Percentiles rank a stretch among this genome's conserved stretches.
Evolutionary conservation across 2,888 invertebrate species (phyloP).

Genomic region (Melanostoma scalare): DNA sequence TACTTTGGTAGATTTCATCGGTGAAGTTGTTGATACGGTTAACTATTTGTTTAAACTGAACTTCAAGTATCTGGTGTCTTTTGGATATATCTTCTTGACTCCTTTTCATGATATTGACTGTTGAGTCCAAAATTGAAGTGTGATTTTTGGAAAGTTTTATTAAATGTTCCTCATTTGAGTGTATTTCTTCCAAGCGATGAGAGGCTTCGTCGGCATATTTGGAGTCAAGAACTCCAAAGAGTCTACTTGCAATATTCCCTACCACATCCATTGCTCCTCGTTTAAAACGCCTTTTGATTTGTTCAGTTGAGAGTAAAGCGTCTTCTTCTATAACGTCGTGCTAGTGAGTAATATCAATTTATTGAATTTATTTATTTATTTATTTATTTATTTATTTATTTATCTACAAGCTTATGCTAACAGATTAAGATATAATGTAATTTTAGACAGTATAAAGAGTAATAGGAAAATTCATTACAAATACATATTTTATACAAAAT

Average conservation of each 20-base stretch:
- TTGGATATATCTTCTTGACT: not conserved
- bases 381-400: too few relatives aligned
- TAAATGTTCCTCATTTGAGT: slow-evolving; percentile 34
- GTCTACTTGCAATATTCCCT: slow-evolving; percentile 52
- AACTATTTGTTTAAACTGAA: not conserved
- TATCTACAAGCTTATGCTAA: too few relatives aligned
- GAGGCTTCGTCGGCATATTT: not conserved
- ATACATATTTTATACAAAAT: too few relatives aligned
- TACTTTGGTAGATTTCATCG: too few relatives aligned
- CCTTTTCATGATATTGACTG: slow-evolving; percentile 34
- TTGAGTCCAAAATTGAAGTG: slow-evolving; percentile 64
- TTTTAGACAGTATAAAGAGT: too few relatives aligned
- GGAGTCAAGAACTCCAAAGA: slow-evolving; percentile 61
- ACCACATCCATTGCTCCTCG: slow-evolving; percentile 43
- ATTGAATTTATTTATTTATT: too few relatives aligned
- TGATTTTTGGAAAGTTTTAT: slow-evolving; percentile 20
- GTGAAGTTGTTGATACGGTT: slow-evolving; percentile 12
- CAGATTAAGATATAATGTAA: too few relatives aligned
- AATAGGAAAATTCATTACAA: too few relatives aligned
- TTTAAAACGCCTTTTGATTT: not conserved
- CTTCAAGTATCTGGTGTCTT: not conserved
- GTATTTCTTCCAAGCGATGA: not conserved
- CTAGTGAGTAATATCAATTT: slow-evolving; percentile 4
- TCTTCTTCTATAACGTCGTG: slow-evolving; percentile 16
- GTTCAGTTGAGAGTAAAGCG: not conserved